These are phyloP conservation scores for Drosophila saltans DNA, from an alignment of 1,140 invertebrate genomes.

Conservation along the genomic window DNA sequence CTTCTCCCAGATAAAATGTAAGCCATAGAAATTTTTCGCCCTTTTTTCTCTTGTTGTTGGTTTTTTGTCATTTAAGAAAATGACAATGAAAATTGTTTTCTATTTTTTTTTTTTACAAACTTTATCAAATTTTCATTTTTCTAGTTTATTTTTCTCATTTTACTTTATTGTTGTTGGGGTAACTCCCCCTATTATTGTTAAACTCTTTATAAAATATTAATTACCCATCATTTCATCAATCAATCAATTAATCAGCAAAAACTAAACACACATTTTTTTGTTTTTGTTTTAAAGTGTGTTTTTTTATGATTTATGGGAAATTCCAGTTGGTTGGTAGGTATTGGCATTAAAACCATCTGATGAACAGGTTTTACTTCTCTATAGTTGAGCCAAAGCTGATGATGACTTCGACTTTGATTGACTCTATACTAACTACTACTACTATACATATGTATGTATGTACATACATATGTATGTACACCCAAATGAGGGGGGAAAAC, in stretches of 20 bases:
- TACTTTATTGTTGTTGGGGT: not conserved
- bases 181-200: conserved; percentile 3
- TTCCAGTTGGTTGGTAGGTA: conserved; percentile 3
- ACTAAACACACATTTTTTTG: not conserved
- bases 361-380: conserved; percentile 26
- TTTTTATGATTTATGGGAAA: conserved; percentile 34
- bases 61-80: not conserved
- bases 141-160: not conserved
- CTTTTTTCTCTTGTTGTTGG: not conserved
- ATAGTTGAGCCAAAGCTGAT: not conserved
- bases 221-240: conserved; percentile 27
- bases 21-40: conserved; percentile 47
- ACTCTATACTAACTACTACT: not conserved
- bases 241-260: conserved; percentile 20
- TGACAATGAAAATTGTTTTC: conserved; percentile 1
- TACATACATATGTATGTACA: too few relatives aligned
- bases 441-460: too few relatives aligned
- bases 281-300: not conserved
- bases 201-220: conserved; percentile 1
- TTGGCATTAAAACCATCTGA: conserved; percentile 19
- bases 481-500: too few relatives aligned
- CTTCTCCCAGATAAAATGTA: conserved; percentile 48
- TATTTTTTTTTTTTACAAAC: not conserved
- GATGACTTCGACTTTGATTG: not conserved
- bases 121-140: not conserved